Conservation (phyloP, 2,113 vertebrate genomes). For the Tetraodon nigroviridis region DNA sequence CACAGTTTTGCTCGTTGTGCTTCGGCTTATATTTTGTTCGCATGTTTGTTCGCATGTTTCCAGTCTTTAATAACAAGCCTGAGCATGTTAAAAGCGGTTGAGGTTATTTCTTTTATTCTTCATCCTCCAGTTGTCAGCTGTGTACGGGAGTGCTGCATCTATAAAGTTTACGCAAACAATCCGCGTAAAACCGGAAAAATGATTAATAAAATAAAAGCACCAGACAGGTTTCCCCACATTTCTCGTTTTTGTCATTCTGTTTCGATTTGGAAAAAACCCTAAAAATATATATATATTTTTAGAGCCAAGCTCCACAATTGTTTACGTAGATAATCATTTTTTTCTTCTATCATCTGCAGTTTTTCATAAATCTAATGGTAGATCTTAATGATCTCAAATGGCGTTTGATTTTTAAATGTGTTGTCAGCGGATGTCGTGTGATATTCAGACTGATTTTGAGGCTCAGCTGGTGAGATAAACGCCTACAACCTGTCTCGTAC, state of each 20-base stretch:
- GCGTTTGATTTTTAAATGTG: conserved; percentile 20
- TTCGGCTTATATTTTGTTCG: not conserved
- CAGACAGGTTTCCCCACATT: not conserved
- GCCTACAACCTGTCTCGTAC: conserved; percentile 24
- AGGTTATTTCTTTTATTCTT: conserved; percentile 29
- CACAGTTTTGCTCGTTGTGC: not conserved
- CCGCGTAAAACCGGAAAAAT: not conserved
- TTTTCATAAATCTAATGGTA: not conserved
- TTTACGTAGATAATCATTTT: not conserved
- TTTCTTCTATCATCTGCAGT: not conserved
- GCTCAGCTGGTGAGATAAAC: conserved; percentile 42
- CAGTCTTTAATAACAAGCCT: not conserved
- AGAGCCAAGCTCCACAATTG: too few species aligned
- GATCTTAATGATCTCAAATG: not conserved
- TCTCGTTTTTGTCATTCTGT: too few species aligned
- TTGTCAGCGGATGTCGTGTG: conserved; percentile 3
- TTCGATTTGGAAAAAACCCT: too few species aligned
- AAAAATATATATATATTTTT: too few species aligned
- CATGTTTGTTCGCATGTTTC: not conserved
- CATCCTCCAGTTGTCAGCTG: conserved; percentile 31
- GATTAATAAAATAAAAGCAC: conserved; percentile 20
- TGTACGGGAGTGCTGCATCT: not conserved
- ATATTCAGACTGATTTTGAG: conserved; percentile 3
- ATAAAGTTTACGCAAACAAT: not conserved
- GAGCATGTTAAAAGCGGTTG: conserved; percentile 10